Base-by-base conservation (phyloP, 2,113 vertebrate species). In the Sorex fumeus region DNA sequence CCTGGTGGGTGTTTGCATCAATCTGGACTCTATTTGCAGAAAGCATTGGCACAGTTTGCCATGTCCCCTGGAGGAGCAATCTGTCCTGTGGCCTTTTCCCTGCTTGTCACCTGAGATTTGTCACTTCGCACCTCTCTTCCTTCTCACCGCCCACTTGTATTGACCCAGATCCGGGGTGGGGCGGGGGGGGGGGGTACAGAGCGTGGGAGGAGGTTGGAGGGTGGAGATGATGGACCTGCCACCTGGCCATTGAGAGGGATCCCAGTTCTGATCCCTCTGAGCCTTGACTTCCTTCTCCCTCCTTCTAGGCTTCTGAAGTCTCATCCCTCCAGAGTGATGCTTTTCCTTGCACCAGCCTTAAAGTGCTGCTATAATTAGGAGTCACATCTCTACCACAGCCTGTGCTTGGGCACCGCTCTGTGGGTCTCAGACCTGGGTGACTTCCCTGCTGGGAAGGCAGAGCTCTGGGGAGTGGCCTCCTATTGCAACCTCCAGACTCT, bases 21-120 rank as follows among this genome's bases (percentile, higher is more conserved):
- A 70, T 13, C 53, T 45, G 57, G 60, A 12, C 88, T 93, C 21
- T 83, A 71, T 95, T 94, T 93, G 67, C n/a, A 66, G 88, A 74
- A 93, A 86, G 15, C 34, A 34, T 91, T 75, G 91, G 47, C 47
- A 77, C 4, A 60, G 28, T 93, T 93, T 82, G 13, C 79, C 84
- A 28, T 75, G 76, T 92, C 69, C 36, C 47, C 80, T n/a, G 27
- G 76, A 78, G 93, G 64, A 95, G 28, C 80, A 91, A 25, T 90
- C 76, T 93, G 77, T 87, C 84, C 50, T 84, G 36, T 78, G 64
- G 34, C 47, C 92, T 93, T 95, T 93, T 79, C 47, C 66, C 45
- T 79, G 6, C 91, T 92, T 94, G 83, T 93, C 76, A 92, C 57
- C 80, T 92, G 76, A 95, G 60, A 47, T 77, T 93, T 93, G 47